Conservation (phyloP, 2,113 vertebrate species). For the Sylvilagus bachmani region DNA sequence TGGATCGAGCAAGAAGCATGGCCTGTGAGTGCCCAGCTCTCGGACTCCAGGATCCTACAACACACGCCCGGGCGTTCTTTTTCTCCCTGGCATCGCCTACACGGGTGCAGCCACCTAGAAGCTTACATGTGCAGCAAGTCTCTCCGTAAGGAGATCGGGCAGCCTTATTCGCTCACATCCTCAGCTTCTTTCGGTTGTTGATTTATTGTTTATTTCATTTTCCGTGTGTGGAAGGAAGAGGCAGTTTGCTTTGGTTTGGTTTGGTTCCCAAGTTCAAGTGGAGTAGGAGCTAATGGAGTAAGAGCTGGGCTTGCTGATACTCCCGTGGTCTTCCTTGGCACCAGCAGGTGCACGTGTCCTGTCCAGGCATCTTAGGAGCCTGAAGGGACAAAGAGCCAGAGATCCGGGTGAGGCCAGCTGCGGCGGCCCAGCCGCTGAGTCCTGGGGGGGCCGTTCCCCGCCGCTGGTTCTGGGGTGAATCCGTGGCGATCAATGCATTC, state of each 20-base stretch:
- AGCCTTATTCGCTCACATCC: background rate
- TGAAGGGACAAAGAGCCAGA: background rate
- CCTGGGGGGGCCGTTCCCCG: constrained; percentile 23
- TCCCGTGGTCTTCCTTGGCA: background rate
- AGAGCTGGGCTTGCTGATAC: background rate
- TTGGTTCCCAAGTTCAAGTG: constrained; percentile 49
- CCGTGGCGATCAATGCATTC: constrained; percentile 85
- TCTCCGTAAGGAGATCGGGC: background rate
- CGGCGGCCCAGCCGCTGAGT: constrained; percentile 33
- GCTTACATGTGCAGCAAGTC: background rate
- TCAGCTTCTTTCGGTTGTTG: background rate
- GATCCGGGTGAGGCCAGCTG: background rate
- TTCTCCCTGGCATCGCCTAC: background rate
- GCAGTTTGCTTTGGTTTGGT: background rate
- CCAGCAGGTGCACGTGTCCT: constrained; percentile 38
- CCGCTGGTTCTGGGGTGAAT: constrained; percentile 78
- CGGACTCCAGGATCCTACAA: background rate
- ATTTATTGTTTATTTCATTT: background rate
- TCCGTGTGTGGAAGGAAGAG: background rate
- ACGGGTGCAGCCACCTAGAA: background rate
- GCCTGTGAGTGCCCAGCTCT: background rate
- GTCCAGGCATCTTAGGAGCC: constrained; percentile 51
- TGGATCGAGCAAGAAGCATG: background rate
- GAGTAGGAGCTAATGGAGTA: background rate
- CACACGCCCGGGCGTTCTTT: too few relatives aligned